Conservation (phyloP, 1,140 invertebrate species). For the Zaprionus ghesquierei region DNA sequence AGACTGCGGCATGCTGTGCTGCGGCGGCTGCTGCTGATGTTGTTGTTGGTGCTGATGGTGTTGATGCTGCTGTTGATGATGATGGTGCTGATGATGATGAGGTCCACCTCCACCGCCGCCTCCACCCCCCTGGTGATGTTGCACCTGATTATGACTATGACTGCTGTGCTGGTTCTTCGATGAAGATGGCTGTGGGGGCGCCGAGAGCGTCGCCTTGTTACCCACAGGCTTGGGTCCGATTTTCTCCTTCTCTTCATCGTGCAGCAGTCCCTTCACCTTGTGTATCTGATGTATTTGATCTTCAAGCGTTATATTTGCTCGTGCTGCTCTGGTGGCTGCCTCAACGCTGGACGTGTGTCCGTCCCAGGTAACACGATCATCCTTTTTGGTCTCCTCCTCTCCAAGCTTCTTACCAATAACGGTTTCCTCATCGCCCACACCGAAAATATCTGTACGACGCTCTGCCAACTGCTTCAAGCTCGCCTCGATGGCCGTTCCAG, state of each 20-base stretch:
- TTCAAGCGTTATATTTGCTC: conserved; percentile 97
- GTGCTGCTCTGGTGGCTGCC: conserved; percentile 93
- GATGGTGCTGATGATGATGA: conserved; percentile 61
- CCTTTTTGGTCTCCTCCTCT: conserved; percentile 94
- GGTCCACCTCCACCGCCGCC: conserved; percentile 19
- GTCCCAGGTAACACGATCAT: conserved; percentile 98
- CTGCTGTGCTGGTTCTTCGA: conserved; percentile 49
- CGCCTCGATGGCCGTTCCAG: conserved; percentile 95
- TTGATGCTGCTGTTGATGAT: conserved; percentile 52
- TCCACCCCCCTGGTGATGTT: conserved; percentile 57
- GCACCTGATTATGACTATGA: conserved; percentile 40
- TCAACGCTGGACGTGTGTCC: conserved; percentile 98
- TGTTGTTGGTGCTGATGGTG: conserved; percentile 60
- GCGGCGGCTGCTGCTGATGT: conserved; percentile 49
- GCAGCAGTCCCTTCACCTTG: conserved; percentile 95
- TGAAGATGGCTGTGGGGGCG: conserved; percentile 59
- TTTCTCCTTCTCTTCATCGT: conserved; percentile 97
- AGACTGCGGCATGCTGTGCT: conserved; percentile 42
- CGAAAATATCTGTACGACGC: conserved; percentile 99
- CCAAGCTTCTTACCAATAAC: conserved; percentile 99
- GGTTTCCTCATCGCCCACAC: conserved; percentile 98
- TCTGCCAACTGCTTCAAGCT: conserved; percentile 98
- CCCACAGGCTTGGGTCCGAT: conserved; percentile 91
- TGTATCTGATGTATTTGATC: conserved; percentile 99
- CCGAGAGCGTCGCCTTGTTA: conserved; percentile 70